phyloP scores from a whole-genome alignment of 1,140 invertebrate genomes.

The Hycleus phaleratus region DNA sequence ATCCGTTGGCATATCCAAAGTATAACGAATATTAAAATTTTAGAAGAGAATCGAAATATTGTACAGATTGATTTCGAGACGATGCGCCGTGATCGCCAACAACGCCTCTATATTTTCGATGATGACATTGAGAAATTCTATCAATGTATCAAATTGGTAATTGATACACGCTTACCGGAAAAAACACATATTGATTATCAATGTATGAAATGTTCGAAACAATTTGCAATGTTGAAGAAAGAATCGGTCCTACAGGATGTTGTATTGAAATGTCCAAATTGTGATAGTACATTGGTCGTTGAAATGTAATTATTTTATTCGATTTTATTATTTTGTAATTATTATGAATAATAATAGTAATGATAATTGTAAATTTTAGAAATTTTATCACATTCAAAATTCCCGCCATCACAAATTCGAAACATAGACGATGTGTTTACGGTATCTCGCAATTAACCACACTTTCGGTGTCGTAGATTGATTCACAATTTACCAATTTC shows the following conservation, averaged over 20 bases:
- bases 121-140: conserved; percentile 47
- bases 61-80: conserved; percentile 56
- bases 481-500: too few species aligned
- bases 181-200: conserved; percentile 48
- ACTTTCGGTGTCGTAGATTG: too few species aligned
- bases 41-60: conserved; percentile 41
- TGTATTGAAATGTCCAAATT: conserved; percentile 48
- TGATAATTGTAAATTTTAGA: too few species aligned
- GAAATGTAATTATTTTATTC: conserved; percentile 27
- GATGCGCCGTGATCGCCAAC: conserved; percentile 46
- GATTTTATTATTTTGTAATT: too few species aligned
- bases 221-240: conserved; percentile 49
- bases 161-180: conserved; percentile 44
- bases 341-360: too few species aligned
- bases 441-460: too few species aligned
- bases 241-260: conserved; percentile 26
- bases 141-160: conserved; percentile 33
- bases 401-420: too few species aligned
- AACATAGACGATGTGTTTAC: too few species aligned
- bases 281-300: conserved; percentile 49
- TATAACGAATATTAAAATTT: conserved; percentile 47
- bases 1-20: conserved; percentile 50
- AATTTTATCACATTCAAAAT: too few species aligned
- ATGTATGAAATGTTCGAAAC: conserved; percentile 55
- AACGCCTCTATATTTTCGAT: conserved; percentile 50